phyloP scores from a whole-genome alignment of 2,113 vertebrate species.

The Sinocyclocheilus anophthalmus region DNA sequence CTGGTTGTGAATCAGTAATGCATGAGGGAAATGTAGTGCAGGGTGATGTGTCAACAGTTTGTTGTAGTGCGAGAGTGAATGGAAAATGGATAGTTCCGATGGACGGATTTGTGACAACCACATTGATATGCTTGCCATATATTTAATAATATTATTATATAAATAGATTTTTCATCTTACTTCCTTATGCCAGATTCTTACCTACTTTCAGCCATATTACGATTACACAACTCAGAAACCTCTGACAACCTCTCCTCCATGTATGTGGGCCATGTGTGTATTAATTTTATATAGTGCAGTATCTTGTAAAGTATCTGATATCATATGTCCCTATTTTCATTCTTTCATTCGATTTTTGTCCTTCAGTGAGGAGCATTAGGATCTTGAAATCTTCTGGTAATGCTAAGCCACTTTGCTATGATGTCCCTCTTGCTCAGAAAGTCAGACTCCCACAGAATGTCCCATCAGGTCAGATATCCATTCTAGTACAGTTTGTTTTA shows the following conservation, averaged over 20 bases:
- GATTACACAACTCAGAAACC: neutral
- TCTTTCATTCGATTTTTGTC: neutral
- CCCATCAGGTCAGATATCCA: neutral
- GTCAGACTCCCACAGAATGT: conserved; percentile 63
- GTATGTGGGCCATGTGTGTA: neutral
- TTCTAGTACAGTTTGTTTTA: conserved; percentile 55
- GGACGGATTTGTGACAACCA: too few relatives aligned
- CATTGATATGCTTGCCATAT: neutral
- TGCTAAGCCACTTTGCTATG: conserved; percentile 67
- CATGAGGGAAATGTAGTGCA: too few relatives aligned
- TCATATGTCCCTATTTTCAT: neutral
- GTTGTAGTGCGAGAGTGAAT: too few relatives aligned
- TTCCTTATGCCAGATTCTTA: neutral
- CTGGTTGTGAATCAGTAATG: too few relatives aligned
- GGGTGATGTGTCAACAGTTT: too few relatives aligned
- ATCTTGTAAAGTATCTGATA: neutral
- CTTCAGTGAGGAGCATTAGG: conserved; percentile 12
- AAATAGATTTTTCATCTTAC: neutral
- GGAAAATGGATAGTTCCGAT: too few relatives aligned
- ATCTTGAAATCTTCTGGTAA: conserved; percentile 56
- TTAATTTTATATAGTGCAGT: neutral
- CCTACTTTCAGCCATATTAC: too few relatives aligned
- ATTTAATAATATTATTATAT: neutral
- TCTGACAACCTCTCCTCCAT: neutral
- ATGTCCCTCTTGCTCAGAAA: conserved; percentile 35